Base-by-base conservation (phyloP, 1,140 invertebrate species). In the Sminthurinus signatus region DNA sequence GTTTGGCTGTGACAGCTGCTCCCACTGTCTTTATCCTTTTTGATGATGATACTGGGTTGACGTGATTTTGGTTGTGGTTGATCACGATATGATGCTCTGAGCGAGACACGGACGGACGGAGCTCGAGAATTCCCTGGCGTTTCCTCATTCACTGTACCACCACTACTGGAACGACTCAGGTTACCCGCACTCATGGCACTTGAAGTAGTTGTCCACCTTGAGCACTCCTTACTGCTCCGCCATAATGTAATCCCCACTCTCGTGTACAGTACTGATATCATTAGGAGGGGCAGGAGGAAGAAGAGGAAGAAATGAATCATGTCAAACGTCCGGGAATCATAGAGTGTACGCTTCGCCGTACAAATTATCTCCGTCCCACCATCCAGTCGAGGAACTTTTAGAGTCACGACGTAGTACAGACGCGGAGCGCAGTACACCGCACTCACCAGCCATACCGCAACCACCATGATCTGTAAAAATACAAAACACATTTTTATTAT, bases 261-360 rank as follows among this genome's bases (percentile, higher is more conserved):
- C 56, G 84, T 85, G 69, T 89, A 89, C 0, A 80, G 64, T 72
- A 87, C 83, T 73, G 83, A 82, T 81, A 90, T 89, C 2, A 89
- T 81, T 28, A 81, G 76, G 4, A 90, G 75, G 0, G 88, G 88
- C 31, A 86, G 78, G 2, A 87, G 79, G 73, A 88, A 90, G 1
- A 88, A 81, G 1, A 88, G 78, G 10, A 84, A 82, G 72, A 89
- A 86, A 76, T 88, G 88, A 60, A 88, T 82, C 72, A 85, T 84
- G 73, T 89, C 87, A 71, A 88, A 82, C 28, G 86, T 73, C 73
- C 86, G 82, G 0, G 86, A 87, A 73, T 89, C 85, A 74, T 86
- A 88, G 72, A 86, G 85, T 72, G 83, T 82, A 4, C 86, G 79
- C 69, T 87, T 83, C 0, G 84, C 76, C 28, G 87, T 81, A 74